These are phyloP conservation scores for Sinocyclocheilus grahami DNA, from an alignment of 2,113 vertebrate genomes.

Conservation along the genomic window DNA sequence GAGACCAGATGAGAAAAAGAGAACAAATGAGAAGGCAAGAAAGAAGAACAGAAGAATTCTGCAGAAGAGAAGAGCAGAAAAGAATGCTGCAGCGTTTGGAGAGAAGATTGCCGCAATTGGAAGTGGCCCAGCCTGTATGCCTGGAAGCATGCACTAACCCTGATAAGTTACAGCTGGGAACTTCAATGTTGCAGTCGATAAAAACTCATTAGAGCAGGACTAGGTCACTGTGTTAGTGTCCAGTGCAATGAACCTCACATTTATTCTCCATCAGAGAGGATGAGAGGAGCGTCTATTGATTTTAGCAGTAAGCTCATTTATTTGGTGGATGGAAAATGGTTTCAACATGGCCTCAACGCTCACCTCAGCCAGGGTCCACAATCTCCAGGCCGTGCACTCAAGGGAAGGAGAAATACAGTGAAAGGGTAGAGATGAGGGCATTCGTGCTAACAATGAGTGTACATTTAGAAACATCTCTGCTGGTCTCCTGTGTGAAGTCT, in stretches of 20 bases:
- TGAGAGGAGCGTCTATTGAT: slow-evolving; percentile 57
- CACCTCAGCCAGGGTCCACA: slow-evolving; percentile 21
- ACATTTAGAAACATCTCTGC: neutral
- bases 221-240: slow-evolving; percentile 59
- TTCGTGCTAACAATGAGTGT: neutral
- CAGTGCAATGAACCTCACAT: slow-evolving; percentile 59
- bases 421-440: slow-evolving; percentile 5
- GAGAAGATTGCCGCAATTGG: neutral
- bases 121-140: slow-evolving; percentile 47
- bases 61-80: slow-evolving; percentile 5
- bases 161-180: slow-evolving; percentile 65
- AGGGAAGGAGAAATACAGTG: neutral
- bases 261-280: slow-evolving; percentile 62
- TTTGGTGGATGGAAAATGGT: slow-evolving; percentile 52
- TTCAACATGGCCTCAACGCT: slow-evolving; percentile 47
- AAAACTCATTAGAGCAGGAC: slow-evolving; percentile 64
- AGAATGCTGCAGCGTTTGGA: slow-evolving; percentile 6
- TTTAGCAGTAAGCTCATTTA: slow-evolving; percentile 56
- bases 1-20: neutral
- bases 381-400: neutral
- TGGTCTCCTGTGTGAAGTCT: neutral
- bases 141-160: slow-evolving; percentile 58
- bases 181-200: slow-evolving; percentile 64
- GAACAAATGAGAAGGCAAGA: neutral
- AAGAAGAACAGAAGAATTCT: neutral